Evolutionary conservation across 2,797 vertebrate genomes (phyloP).

Genomic region (Phylloscopus collybita): DNA sequence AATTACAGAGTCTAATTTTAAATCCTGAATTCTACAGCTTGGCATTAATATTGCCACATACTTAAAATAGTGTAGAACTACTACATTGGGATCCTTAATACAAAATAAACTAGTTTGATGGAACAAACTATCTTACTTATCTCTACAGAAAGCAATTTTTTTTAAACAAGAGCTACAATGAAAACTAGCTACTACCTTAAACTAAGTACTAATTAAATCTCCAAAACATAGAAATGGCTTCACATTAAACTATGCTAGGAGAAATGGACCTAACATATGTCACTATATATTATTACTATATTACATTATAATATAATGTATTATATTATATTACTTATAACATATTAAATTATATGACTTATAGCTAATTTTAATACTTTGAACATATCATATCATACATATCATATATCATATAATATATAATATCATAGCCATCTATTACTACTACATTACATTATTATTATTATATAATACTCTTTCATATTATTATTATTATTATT

Average conservation of each 20-base stretch:
- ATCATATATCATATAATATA: no score
- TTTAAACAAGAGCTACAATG: constrained; percentile 79
- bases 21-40: constrained; percentile 88
- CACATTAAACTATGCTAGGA: constrained; percentile 76
- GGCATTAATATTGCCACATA: constrained; percentile 87
- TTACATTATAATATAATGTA: background rate
- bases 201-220: constrained; percentile 76
- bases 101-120: constrained; percentile 87
- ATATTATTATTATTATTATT: background rate
- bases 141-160: constrained; percentile 80
- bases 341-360: no score
- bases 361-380: background rate
- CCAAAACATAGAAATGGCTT: constrained; percentile 60
- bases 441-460: background rate
- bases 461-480: background rate
- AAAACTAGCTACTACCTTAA: constrained; percentile 78
- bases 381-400: background rate
- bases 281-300: background rate
- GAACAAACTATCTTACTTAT: constrained; percentile 84
- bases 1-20: constrained; percentile 93
- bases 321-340: no score
- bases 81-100: constrained; percentile 91
- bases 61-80: constrained; percentile 94
- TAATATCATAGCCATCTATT: background rate
- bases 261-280: constrained; percentile 65